phyloP scores from a whole-genome alignment of 2,113 vertebrate species.

The Colistium nudipinnis region DNA sequence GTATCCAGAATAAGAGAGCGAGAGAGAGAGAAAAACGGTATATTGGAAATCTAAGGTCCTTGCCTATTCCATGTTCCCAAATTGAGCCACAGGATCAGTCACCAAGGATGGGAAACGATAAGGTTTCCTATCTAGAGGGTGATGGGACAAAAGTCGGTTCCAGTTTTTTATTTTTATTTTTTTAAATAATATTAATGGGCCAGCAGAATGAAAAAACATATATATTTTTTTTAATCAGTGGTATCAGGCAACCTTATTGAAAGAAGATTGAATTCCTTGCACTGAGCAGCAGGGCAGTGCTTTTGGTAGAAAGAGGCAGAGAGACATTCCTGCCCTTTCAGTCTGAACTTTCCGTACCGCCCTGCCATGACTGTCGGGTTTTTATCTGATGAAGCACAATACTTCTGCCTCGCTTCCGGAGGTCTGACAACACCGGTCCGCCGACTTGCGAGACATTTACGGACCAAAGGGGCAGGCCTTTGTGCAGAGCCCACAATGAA shows the following conservation, averaged over 20 bases:
- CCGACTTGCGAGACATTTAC: conserved; percentile 30
- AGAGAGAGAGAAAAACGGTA: conserved; percentile 22
- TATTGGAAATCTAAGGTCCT: conserved; percentile 41
- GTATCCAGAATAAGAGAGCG: conserved; percentile 53
- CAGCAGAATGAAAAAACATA: too few relatives aligned
- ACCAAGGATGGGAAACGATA: conserved; percentile 1
- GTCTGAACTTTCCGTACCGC: conserved; percentile 29
- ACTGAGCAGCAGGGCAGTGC: conserved; percentile 1
- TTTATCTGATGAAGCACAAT: conserved; percentile 56
- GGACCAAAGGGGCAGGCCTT: conserved; percentile 23
- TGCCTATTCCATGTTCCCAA: conserved; percentile 25
- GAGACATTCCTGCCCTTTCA: conserved; percentile 22
- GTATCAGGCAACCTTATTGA: too few relatives aligned
- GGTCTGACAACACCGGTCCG: conserved; percentile 40
- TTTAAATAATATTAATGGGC: too few relatives aligned
- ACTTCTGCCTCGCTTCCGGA: conserved; percentile 29
- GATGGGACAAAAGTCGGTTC: background rate
- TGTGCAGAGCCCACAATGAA: conserved; percentile 26
- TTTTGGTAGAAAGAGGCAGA: conserved; percentile 3
- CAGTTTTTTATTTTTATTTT: background rate
- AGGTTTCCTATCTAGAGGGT: background rate
- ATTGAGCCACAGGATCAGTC: conserved; percentile 14
- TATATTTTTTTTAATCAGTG: too few relatives aligned
- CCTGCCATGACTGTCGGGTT: conserved; percentile 34
- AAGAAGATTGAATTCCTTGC: conserved; percentile 1